A percentile compares a stretch with the other conserved stretches of the same genome.
phyloP scores from a whole-genome alignment of 2,113 vertebrate genomes.

The Albula goreensis region DNA sequence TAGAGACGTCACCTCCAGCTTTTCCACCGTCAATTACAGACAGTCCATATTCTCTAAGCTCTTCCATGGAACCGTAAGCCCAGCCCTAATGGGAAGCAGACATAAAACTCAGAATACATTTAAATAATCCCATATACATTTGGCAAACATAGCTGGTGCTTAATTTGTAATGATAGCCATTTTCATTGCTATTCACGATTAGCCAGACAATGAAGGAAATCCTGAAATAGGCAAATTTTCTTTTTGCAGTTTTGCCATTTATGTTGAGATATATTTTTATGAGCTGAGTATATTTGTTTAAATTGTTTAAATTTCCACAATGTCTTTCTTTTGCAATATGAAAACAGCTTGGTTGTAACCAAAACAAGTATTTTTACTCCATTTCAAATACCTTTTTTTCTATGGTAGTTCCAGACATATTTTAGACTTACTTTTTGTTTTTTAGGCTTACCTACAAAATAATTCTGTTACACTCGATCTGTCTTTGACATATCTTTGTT shows the following conservation, averaged over 20 bases:
- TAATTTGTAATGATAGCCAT: not conserved
- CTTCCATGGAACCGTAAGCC: slow-evolving; percentile 13
- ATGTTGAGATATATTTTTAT: not conserved
- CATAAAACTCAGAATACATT: not conserved
- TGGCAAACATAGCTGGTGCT: not conserved
- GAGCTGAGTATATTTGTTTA: too few relatives aligned
- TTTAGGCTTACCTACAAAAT: not conserved
- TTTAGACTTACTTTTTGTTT: too few relatives aligned
- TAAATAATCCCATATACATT: slow-evolving; percentile 5
- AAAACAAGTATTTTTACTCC: too few relatives aligned
- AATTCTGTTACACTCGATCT: not conserved
- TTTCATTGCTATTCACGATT: not conserved
- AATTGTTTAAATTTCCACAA: too few relatives aligned
- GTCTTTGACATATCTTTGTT: not conserved
- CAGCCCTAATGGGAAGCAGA: slow-evolving; percentile 15
- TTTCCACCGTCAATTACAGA: slow-evolving; percentile 9
- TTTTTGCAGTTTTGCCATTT: not conserved
- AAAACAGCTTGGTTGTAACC: not conserved
- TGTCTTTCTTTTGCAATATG: too few relatives aligned
- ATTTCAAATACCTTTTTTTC: too few relatives aligned
- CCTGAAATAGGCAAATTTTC: not conserved
- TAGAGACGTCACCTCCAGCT: slow-evolving; percentile 10
- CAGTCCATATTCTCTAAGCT: not conserved
- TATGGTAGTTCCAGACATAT: too few relatives aligned
- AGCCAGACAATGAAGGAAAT: not conserved